phyloP scores from a whole-genome alignment of 2,113 vertebrate genomes.

The Haplotaxodon microlepis region DNA sequence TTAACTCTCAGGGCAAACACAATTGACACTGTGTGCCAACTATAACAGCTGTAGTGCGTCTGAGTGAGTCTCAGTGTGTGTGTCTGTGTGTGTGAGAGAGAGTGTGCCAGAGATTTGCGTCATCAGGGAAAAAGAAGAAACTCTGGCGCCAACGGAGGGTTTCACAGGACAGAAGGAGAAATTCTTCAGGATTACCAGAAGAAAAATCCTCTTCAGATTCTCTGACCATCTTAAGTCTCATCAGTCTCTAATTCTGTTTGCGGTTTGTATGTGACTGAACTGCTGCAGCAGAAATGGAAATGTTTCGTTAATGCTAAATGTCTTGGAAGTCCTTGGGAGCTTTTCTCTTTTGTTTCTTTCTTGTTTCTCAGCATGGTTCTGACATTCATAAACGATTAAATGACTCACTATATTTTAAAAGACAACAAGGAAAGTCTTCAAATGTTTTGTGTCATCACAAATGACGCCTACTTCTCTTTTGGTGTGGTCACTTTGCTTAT shows the following conservation, averaged over 20 bases:
- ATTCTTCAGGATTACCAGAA: conserved; percentile 12
- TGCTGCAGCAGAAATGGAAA: background rate
- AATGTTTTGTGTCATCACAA: background rate
- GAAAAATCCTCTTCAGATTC: background rate
- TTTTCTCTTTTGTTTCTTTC: background rate
- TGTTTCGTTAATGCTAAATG: background rate
- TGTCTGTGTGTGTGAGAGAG: background rate
- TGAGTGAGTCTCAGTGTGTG: background rate
- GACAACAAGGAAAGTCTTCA: background rate
- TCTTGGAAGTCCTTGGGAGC: background rate
- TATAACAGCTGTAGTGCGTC: conserved; percentile 48
- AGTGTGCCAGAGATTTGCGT: conserved; percentile 3
- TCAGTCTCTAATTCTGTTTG: background rate
- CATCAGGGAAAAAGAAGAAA: conserved; percentile 5
- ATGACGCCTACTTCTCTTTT: background rate
- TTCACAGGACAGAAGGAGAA: conserved; percentile 11
- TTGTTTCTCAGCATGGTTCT: background rate
- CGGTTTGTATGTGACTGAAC: background rate
- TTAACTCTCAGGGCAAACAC: conserved; percentile 43
- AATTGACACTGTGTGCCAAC: conserved; percentile 33
- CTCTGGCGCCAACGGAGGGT: conserved; percentile 11
- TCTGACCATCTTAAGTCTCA: background rate
- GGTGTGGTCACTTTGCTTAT: background rate
- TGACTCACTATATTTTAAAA: background rate
- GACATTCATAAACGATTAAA: background rate